These are phyloP conservation scores for Australoheros facetus DNA, from an alignment of 2,797 vertebrate genomes.

Conservation along the genomic window DNA sequence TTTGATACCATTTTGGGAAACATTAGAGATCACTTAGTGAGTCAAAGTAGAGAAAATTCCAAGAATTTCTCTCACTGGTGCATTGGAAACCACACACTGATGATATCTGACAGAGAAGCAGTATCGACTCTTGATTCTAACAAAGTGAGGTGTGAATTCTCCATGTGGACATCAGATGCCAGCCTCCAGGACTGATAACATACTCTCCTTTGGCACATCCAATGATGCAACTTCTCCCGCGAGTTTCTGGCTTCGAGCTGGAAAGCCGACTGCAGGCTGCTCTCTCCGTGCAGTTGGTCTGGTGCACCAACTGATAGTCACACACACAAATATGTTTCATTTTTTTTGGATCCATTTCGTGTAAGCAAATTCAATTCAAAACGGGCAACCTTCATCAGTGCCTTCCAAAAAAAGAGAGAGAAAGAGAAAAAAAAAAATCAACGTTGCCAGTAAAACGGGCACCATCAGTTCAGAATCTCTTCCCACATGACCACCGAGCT, in stretches of 20 bases:
- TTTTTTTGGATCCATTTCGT: constrained; percentile 41
- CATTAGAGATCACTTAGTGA: accelerated
- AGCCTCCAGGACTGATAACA: constrained; percentile 43
- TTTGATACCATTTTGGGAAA: background rate
- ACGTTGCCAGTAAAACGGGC: constrained; percentile 13
- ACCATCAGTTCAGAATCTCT: constrained; percentile 26
- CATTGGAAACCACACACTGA: constrained; percentile 18
- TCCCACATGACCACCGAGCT: constrained; percentile 26
- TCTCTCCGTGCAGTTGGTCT: constrained; percentile 17
- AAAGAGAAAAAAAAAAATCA: background rate
- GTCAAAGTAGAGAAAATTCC: background rate
- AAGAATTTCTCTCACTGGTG: background rate
- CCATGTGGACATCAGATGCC: constrained; percentile 50
- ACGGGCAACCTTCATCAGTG: constrained; percentile 19
- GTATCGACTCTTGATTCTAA: constrained; percentile 35
- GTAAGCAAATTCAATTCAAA: constrained; percentile 28
- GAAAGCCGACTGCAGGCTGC: constrained; percentile 8
- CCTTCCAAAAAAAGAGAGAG: background rate
- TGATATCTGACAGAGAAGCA: constrained; percentile 29
- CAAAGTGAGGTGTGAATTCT: constrained; percentile 37
- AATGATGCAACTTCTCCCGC: constrained; percentile 8
- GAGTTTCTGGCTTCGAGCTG: constrained; percentile 18
- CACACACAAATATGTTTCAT: constrained; percentile 40
- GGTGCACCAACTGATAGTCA: constrained; percentile 10
- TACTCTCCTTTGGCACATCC: constrained; percentile 37